A percentile compares a stretch with the other conserved stretches of the same genome.
phyloP scores from a whole-genome alignment of 1,140 invertebrate species.

The Mercenaria mercenaria region DNA sequence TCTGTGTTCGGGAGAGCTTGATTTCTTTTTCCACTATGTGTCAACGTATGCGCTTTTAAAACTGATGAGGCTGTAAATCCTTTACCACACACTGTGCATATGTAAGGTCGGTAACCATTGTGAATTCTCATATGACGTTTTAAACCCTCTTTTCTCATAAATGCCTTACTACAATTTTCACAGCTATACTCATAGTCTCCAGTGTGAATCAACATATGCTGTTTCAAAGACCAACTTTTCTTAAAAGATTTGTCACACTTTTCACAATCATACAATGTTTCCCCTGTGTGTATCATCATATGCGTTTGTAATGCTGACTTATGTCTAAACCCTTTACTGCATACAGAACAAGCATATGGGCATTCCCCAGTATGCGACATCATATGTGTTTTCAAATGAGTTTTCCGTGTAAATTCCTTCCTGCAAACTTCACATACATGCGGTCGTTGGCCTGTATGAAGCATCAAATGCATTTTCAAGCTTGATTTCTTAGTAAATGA shows the following conservation, averaged over 20 bases:
- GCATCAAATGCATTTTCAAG: neutral
- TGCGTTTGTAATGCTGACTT: neutral
- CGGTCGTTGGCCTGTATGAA: neutral
- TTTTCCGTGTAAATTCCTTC: neutral
- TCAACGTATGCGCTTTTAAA: too few relatives aligned
- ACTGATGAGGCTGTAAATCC: too few relatives aligned
- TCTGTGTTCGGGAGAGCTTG: too few relatives aligned
- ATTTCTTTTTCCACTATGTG: too few relatives aligned
- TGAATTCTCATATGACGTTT: too few relatives aligned
- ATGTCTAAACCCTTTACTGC: neutral
- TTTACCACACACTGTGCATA: too few relatives aligned
- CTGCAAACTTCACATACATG: neutral
- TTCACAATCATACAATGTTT: neutral
- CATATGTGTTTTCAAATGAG: constrained; percentile 42
- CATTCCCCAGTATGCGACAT: neutral
- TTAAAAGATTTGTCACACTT: neutral
- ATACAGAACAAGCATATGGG: neutral
- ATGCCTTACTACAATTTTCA: too few relatives aligned
- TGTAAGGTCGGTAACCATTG: too few relatives aligned
- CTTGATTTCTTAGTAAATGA: neutral
- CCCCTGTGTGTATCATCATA: neutral
- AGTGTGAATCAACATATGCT: neutral
- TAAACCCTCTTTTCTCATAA: too few relatives aligned
- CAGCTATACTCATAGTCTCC: too few relatives aligned
- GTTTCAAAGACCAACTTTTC: neutral